Conservation (phyloP, 2,888 invertebrate genomes). For the Drosophila stalkeri region DNA sequence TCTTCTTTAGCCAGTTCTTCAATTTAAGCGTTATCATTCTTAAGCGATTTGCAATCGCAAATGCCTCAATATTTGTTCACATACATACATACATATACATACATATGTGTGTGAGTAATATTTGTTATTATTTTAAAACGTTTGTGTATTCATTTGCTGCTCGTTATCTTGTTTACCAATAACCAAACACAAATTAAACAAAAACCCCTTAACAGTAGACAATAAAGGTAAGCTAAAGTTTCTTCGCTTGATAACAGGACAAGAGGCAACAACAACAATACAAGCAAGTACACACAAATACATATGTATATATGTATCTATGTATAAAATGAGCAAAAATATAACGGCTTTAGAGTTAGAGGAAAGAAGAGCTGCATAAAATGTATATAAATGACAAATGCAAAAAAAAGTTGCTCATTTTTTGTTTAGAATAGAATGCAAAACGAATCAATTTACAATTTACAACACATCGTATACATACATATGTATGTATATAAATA, state of each 20-base stretch:
- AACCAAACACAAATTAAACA: slow-evolving; percentile 31
- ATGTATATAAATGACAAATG: too few species aligned
- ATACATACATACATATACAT: not conserved
- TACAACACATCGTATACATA: too few species aligned
- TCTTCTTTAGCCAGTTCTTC: slow-evolving; percentile 18
- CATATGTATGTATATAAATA: too few species aligned
- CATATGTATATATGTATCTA: not conserved
- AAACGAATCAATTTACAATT: too few species aligned
- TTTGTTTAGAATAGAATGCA: too few species aligned
- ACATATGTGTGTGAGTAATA: not conserved
- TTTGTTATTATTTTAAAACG: slow-evolving; percentile 27
- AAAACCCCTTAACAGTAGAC: slow-evolving; percentile 20
- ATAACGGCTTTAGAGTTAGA: too few species aligned
- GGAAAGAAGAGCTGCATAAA: too few species aligned
- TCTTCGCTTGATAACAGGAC: slow-evolving; percentile 14
- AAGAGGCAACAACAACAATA: not conserved
- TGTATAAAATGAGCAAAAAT: too few species aligned
- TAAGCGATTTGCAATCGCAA: slow-evolving; percentile 55
- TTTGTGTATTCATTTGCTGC: slow-evolving; percentile 9
- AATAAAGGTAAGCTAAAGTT: slow-evolving; percentile 49
- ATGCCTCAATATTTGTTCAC: not conserved
- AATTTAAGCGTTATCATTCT: slow-evolving; percentile 52
- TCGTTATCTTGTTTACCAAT: slow-evolving; percentile 65
- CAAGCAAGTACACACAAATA: not conserved
- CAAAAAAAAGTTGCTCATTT: too few species aligned